Evolutionary conservation across 2,113 vertebrate genomes (phyloP).

Genomic region (Forbesichthys papilliferus): DNA sequence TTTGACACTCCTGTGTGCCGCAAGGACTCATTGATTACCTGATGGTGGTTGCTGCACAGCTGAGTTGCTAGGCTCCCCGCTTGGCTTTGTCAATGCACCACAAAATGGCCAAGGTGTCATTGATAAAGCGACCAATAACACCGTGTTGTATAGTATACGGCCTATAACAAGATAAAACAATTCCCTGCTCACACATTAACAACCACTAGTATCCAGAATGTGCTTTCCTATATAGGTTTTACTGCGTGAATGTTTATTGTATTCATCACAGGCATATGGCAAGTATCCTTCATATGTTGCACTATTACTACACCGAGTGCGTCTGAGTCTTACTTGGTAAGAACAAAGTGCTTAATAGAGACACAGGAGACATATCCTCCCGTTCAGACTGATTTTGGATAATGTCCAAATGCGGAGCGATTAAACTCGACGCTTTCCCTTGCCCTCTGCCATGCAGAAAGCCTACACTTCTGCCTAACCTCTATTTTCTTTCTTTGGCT

Average conservation of each 20-base stretch:
- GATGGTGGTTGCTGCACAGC: constrained; percentile 57
- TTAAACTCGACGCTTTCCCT: constrained; percentile 41
- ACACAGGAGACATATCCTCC: constrained; percentile 17
- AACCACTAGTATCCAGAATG: neutral
- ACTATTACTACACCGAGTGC: constrained; percentile 2
- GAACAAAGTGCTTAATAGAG: constrained; percentile 39
- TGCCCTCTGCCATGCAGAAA: constrained; percentile 49
- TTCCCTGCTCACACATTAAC: neutral
- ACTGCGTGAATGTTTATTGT: constrained; percentile 1
- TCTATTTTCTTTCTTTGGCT: constrained; percentile 53
- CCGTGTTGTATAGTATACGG: neutral
- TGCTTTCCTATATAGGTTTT: neutral
- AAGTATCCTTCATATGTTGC: neutral
- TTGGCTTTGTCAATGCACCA: constrained; percentile 60
- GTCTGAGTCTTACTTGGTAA: constrained; percentile 5
- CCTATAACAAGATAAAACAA: constrained; percentile 10
- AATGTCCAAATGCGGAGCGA: constrained; percentile 57
- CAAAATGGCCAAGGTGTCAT: constrained; percentile 29
- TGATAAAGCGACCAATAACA: constrained; percentile 18
- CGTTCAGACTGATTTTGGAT: constrained; percentile 37
- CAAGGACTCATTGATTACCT: constrained; percentile 72
- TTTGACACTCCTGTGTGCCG: constrained; percentile 68
- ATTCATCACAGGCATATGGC: constrained; percentile 4
- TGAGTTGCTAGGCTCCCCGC: constrained; percentile 57
- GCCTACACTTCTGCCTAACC: constrained; percentile 45